Conservation (phyloP, 2,797 vertebrate genomes). For the Rhodeus uyekii region DNA sequence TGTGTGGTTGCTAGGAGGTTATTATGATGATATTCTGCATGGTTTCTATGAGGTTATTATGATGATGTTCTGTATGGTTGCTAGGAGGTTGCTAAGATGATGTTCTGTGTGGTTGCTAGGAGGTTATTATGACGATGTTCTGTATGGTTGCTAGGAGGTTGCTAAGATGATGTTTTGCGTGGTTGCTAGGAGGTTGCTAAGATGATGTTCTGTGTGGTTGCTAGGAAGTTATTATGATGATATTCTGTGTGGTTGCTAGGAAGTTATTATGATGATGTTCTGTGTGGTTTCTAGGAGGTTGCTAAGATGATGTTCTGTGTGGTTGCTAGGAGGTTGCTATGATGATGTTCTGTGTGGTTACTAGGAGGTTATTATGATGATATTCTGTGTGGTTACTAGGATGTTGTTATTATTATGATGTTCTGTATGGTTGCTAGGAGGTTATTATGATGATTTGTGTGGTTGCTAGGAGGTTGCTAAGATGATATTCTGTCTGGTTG, state of each 20-base stretch:
- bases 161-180: background rate
- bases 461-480: too few species aligned
- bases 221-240: background rate
- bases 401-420: too few species aligned
- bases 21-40: too few species aligned
- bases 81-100: background rate
- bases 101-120: background rate
- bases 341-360: background rate
- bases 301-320: background rate
- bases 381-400: too few species aligned
- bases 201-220: background rate
- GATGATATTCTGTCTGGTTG: too few species aligned
- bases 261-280: background rate
- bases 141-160: background rate
- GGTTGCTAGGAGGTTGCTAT: too few species aligned
- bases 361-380: background rate
- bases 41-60: too few species aligned
- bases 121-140: background rate
- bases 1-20: too few species aligned
- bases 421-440: background rate
- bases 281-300: too few species aligned
- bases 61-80: rapidly evolving
- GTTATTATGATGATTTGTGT: too few species aligned
- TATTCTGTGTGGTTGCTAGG: background rate
- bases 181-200: background rate